phyloP scores from a whole-genome alignment of 2,888 invertebrate genomes.

The Leptinotarsa tumamoca region DNA sequence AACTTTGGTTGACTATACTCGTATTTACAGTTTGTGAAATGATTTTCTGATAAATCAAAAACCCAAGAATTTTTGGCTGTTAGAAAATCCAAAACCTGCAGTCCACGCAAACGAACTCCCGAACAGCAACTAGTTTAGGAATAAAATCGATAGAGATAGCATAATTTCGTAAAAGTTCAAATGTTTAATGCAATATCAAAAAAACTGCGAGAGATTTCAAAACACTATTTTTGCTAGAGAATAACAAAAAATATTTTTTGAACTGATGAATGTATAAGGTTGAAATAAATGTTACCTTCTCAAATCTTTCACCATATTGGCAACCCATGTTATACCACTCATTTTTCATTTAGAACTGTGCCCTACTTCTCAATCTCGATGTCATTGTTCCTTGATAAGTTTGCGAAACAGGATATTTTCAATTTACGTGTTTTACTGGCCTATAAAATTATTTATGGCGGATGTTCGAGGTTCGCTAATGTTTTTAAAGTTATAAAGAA shows the following conservation, averaged over 20 bases:
- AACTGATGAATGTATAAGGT: neutral
- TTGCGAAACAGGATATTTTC: slow-evolving; percentile 18
- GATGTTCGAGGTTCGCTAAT: slow-evolving; percentile 28
- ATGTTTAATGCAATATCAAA: too few relatives aligned
- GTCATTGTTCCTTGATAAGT: neutral
- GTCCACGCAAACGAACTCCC: too few relatives aligned
- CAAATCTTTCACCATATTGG: slow-evolving; percentile 37
- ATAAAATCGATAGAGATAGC: too few relatives aligned
- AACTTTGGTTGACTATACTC: too few relatives aligned
- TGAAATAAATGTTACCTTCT: slow-evolving; percentile 37
- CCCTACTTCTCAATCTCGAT: neutral
- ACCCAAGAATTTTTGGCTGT: too few relatives aligned
- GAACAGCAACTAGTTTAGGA: too few relatives aligned
- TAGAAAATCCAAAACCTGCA: too few relatives aligned
- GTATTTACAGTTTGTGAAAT: too few relatives aligned
- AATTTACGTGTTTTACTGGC: neutral
- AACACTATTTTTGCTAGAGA: too few relatives aligned
- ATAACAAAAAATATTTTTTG: neutral
- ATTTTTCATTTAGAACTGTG: neutral
- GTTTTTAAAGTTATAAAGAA: neutral
- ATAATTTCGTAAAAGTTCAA: too few relatives aligned
- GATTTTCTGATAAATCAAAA: too few relatives aligned
- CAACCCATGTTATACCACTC: slow-evolving; percentile 28
- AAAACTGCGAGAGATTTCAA: too few relatives aligned
- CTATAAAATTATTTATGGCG: slow-evolving; percentile 22